Percentiles rank a stretch among this genome's conserved stretches.
Evolutionary conservation across 2,888 invertebrate genomes (phyloP).

Genomic region (Sepiola atlantica): DNA sequence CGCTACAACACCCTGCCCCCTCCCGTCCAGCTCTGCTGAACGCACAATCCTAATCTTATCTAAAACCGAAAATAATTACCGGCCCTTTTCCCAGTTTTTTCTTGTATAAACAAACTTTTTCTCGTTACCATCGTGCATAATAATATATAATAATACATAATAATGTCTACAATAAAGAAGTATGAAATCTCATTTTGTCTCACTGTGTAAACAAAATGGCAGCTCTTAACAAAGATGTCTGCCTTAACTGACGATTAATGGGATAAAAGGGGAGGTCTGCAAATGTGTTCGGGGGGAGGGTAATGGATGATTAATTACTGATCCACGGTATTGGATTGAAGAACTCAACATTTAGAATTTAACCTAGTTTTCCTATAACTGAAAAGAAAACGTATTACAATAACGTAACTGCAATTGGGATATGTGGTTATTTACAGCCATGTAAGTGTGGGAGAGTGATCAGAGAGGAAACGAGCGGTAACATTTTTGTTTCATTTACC

Average conservation of each 20-base stretch:
- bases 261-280: not conserved
- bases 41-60: slow-evolving; percentile 16
- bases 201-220: not conserved
- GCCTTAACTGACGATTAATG: not conserved
- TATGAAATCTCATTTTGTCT: slow-evolving; percentile 18
- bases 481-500: too few relatives aligned
- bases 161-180: not conserved
- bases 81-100: not conserved
- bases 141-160: too few relatives aligned
- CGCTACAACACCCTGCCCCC: too few relatives aligned
- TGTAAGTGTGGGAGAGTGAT: too few relatives aligned
- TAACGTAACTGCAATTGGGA: not conserved
- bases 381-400: not conserved
- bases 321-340: not conserved
- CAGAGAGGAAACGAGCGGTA: too few relatives aligned
- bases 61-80: slow-evolving; percentile 4
- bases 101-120: not conserved
- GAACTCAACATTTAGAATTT: not conserved
- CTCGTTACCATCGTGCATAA: not conserved
- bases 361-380: not conserved
- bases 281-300: not conserved
- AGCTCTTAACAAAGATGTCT: not conserved
- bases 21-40: not conserved
- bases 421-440: too few relatives aligned
- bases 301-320: not conserved